Evolutionary conservation across 2,888 invertebrate genomes (phyloP), one percentile per base, ranked within the genome.

Genomic region (Argyresthia albistria): DNA sequence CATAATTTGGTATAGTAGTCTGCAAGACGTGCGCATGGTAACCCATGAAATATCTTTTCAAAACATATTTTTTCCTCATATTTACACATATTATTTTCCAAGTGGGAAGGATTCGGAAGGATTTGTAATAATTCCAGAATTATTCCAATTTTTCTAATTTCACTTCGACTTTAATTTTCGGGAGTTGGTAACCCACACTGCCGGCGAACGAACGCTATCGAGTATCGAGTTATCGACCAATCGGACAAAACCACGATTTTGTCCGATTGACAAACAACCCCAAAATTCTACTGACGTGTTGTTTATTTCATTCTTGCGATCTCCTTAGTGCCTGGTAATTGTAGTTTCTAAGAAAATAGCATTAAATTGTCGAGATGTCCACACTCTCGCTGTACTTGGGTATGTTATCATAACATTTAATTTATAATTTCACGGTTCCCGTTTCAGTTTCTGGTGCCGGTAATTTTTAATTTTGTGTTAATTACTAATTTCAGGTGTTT

Each of bases 201-300:
- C n/a, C n/a, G n/a, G n/a, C n/a, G n/a, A 43, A 43, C 43, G 43
- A 11, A 7, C 12, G n/a, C 43, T n/a, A n/a, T n/a, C n/a, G n/a
- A n/a, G n/a, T n/a, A n/a, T n/a, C n/a, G n/a, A n/a, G n/a, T 6
- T 11, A 42, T 42, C 10, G 15, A 59, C 84, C 84, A 86, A 86
- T 86, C 57, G 68, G 42, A 58, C 43, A 49, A 59, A 60, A 63
- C 76, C 84, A 86, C 84, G 84, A 83, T 76, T 71, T 75, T 74
- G 12, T 14, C 9, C 14, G 39, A 39, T n/a, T 11, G 39, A 9
- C n/a, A 39, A 11, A 39, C 39, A 39, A 39, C 9, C 9, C 39
- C n/a, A n/a, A 39, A 11, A 11, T 39, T 39, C 4, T 39, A 39
- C 48, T 15, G 39, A 47, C 25, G 43, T 46, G 43, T 50, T 39